Percentiles rank a stretch among this genome's conserved stretches.
Evolutionary conservation across 2,888 invertebrate species (phyloP).

Genomic region (Thyatira batis): DNA sequence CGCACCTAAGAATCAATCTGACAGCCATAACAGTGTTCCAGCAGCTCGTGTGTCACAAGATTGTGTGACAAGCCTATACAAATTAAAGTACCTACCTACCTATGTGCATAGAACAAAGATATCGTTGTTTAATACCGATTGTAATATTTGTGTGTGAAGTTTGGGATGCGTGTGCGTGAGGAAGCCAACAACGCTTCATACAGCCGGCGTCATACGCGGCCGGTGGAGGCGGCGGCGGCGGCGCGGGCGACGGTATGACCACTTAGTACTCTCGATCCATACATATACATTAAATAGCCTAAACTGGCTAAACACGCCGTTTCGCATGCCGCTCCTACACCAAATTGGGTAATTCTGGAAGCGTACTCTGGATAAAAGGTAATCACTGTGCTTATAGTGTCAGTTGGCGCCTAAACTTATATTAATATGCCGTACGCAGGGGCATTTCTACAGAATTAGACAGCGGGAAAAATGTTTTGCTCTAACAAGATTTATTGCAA

Average conservation of each 20-base stretch:
- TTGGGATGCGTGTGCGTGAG: slow-evolving; percentile 5
- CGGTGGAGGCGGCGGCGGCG: slow-evolving; percentile 1
- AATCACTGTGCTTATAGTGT: neutral
- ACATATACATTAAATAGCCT: neutral
- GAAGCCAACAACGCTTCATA: slow-evolving; percentile 3
- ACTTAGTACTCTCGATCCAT: neutral
- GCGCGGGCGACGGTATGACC: neutral
- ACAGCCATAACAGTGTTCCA: too few relatives aligned
- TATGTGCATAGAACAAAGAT: too few relatives aligned
- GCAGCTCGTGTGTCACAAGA: too few relatives aligned
- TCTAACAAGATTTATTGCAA: neutral
- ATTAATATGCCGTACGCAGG: neutral
- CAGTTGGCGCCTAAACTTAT: neutral
- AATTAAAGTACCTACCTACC: too few relatives aligned
- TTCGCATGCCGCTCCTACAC: neutral
- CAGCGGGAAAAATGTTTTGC: neutral
- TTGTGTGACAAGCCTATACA: too few relatives aligned
- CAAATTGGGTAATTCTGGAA: neutral
- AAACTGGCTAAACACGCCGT: neutral
- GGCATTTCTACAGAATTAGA: neutral
- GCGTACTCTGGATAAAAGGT: neutral
- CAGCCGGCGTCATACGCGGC: neutral
- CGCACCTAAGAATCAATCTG: too few relatives aligned
- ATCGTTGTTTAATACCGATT: neutral
- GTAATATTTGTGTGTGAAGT: slow-evolving; percentile 5